Evolutionary conservation across 2,797 vertebrate species (phyloP), one percentile per base, ranked within the genome.

Genomic region (Acropternis orthonyx): DNA sequence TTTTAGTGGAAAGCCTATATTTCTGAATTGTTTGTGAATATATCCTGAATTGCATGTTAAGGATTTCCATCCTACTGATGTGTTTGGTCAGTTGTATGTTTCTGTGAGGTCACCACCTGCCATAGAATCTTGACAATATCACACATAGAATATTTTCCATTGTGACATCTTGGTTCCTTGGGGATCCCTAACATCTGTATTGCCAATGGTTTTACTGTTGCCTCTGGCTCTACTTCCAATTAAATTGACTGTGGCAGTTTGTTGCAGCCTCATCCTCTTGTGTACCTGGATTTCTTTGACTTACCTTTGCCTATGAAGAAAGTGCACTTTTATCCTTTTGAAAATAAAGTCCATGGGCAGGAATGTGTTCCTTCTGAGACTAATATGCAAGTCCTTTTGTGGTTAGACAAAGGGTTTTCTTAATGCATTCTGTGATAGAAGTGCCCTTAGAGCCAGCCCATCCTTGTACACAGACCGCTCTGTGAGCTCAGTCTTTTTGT

Each of bases 271-370:
- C 69, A 71, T 94, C 56, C 95, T 96, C 93, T 67, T 74, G 96
- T 95, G 89, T 96, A 95, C 83, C 85, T 95, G 91, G 63, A 68
- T 95, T 96, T 92, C 95, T 97, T 93, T 92, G 85, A 88, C 92
- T 96, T 97, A 96, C 92, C 94, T 95, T 94, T 96, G 62, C 91
- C 89, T 95, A 27, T 94, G 94, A 96, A 96, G 93, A 95, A 96
- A 96, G 88, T 36, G 7, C 46, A 89, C 93, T 97, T 96, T 95
- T 95, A 96, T 97, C 89, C 95, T 90, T 96, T 96, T 93, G 96
- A 96, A 96, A 95, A 87, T 92, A 69, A 95, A 88, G 77, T 94
- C 89, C 74, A 90, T 73, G 62, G 66, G 44, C 52, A 94, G 92
- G 65, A 91, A 73, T 69, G 69, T 51, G 39, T 84, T 68, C 63